A percentile compares a stretch with the other conserved stretches of the same genome.
Conservation (phyloP, 2,113 vertebrate species). For the Vulpes ferrilata region DNA sequence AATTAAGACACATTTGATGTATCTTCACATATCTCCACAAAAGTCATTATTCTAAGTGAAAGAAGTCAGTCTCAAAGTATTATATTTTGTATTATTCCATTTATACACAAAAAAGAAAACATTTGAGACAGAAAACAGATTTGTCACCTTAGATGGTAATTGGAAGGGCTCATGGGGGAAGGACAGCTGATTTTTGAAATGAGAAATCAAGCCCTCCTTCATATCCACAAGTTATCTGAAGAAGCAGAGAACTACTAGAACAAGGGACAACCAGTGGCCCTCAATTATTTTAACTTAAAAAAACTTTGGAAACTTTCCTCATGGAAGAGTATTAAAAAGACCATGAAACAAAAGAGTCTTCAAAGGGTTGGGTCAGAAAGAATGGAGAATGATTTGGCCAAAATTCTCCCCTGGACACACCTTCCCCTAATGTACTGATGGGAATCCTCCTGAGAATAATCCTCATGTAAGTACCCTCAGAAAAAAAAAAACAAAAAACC, state of each 20-base stretch:
- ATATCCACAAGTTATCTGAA: slow-evolving; percentile 3
- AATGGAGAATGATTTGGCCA: neutral
- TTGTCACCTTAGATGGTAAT: neutral
- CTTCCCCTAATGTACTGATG: neutral
- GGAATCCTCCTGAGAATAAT: neutral
- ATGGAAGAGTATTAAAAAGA: slow-evolving; percentile 9
- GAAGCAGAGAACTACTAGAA: neutral
- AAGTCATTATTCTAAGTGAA: neutral
- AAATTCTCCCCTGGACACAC: neutral
- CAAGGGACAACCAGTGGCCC: neutral
- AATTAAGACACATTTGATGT: neutral
- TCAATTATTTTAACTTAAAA: slow-evolving; percentile 10
- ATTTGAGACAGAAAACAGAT: neutral
- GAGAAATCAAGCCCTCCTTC: neutral
- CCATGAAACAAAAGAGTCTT: neutral
- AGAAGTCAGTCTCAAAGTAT: neutral
- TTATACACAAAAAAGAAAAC: neutral
- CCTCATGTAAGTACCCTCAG: neutral
- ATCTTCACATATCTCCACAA: neutral
- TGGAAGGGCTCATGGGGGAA: neutral
- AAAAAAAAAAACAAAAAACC: neutral
- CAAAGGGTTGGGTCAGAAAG: neutral
- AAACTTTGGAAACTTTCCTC: neutral
- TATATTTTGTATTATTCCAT: neutral
- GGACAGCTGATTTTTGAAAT: neutral